A percentile compares a stretch with the other conserved stretches of the same genome.
These are phyloP conservation scores for Epinotia brunnichana DNA, from an alignment of 2,888 invertebrate genomes.

Conservation along the genomic window DNA sequence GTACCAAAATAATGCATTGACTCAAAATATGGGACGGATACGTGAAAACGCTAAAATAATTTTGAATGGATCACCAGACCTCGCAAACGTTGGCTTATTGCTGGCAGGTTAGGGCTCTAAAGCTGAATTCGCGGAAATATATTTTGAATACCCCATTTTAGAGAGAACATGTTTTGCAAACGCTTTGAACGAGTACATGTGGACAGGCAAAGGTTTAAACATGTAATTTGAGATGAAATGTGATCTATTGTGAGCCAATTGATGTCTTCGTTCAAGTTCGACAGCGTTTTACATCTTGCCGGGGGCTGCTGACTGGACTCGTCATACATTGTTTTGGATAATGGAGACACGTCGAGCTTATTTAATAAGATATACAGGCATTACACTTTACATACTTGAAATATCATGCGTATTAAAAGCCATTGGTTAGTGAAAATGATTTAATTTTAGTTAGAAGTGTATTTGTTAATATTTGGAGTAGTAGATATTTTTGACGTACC, in stretches of 20 bases:
- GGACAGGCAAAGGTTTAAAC: constrained; percentile 64
- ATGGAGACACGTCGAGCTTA: constrained; percentile 36
- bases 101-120: constrained; percentile 55
- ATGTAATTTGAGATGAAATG: constrained; percentile 81
- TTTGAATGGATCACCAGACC: constrained; percentile 15
- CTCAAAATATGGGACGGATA: constrained; percentile 20
- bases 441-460: background rate
- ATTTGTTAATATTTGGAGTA: background rate
- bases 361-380: background rate
- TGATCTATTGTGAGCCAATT: constrained; percentile 80
- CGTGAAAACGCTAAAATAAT: constrained; percentile 32
- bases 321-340: constrained; percentile 65
- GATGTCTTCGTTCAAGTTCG: constrained; percentile 80
- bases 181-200: constrained; percentile 18
- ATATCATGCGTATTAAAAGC: background rate
- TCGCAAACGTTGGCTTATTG: constrained; percentile 35
- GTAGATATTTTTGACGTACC: background rate
- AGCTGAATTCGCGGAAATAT: constrained; percentile 65
- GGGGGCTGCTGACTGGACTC: constrained; percentile 72
- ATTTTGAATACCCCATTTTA: constrained; percentile 58
- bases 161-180: constrained; percentile 49
- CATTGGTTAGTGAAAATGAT: background rate
- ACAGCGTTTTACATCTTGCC: constrained; percentile 68
- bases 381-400: background rate
- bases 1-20: background rate